Base-by-base conservation (phyloP, 2,888 invertebrate species). In the Limnephilus marmoratus region DNA sequence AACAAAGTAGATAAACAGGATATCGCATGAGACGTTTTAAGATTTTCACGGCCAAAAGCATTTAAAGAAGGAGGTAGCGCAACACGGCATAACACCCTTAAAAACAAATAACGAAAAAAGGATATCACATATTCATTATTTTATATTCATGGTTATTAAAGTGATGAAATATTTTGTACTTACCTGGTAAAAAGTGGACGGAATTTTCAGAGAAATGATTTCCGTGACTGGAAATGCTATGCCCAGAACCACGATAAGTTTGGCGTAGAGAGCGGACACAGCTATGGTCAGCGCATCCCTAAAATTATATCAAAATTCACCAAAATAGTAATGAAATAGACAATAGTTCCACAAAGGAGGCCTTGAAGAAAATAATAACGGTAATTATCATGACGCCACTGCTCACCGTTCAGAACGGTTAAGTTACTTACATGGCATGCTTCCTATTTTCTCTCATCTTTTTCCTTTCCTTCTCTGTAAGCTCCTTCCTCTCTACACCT, bases 141-240 rank as follows among this genome's bases (percentile, higher is more conserved):
- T n/a, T n/a, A n/a, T n/a, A 13, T 2, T 45, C 31, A 4, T 81
- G 11, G 80, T 41, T 4, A 37, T 34, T 81, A 24, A 37, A 24
- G 24, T 34, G 82, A 13, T 31, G 18, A 90, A n/a, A 49, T 90
- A 49, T 45, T 31, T 37, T n/a, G 31, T 95, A 97, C 97, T 96
- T 97, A 97, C 97, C 96, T 97, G 97, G 95, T 98, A 98, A 94
- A 98, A 97, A 92, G 97, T 97, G 53, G 97, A 96, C 31, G 98
- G 97, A 41, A 98, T 98, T 94, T 97, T 97, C 88, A 97, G 97
- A 5, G 98, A 98, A 93, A 98, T 97, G 90, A 98, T 98, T 96
- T 98, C 98, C 4, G 98, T 98, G 93, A 99, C 97, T 4, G 99
- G 98, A 94, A 99, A 97, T 29, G 98, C 98, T 81, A 98, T 97